Evolutionary conservation across 2,113 vertebrate genomes (phyloP), one percentile per base, ranked within the genome.

Genomic region (Otis tarda): DNA sequence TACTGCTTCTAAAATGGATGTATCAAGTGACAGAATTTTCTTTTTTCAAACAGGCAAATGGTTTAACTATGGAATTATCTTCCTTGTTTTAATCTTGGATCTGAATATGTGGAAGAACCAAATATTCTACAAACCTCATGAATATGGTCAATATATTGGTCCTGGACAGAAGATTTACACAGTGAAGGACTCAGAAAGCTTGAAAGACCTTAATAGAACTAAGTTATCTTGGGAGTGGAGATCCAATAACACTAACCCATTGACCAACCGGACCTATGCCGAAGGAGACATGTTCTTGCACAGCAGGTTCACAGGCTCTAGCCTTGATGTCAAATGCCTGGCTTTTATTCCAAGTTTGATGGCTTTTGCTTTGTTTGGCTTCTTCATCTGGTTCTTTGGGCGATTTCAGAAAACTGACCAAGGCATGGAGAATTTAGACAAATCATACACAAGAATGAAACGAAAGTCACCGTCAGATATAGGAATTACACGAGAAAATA

Each of bases 91-190:
- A 95, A 99, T 99, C 94, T 97, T 99, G 98, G 99, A 99, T 97
- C 98, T 99, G 25, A 99, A 99, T 97, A 99, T 99, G 99, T 99
- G 99, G 99, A 99, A 99, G 98, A 99, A 99, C 95, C 99, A 99
- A 98, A 99, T 99, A 97, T 99, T 99, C 98, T 99, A 99, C 97
- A 98, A 99, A 91, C 99, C 99, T 95, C 99, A 99, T 31, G 99
- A 99, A 94, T 99, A 99, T 24, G 99, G 99, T 17, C 99, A 99
- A 82, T 99, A 99, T 35, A 98, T 99, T 0, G 99, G 99, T 35
- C 99, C 99, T 10, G 99, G 99, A 3, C 98, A 99, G 97, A 99
- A 99, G 98, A 99, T 99, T 96, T 99, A 98, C 94, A 99, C 99
- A 2, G 99, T 99, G 94, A 99, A 99, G 96, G 99, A 99, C 89